Percentiles rank a stretch among this genome's conserved stretches.
These are phyloP conservation scores for Metaphire vulgaris DNA, from an alignment of 1,140 invertebrate genomes.

Conservation along the genomic window DNA sequence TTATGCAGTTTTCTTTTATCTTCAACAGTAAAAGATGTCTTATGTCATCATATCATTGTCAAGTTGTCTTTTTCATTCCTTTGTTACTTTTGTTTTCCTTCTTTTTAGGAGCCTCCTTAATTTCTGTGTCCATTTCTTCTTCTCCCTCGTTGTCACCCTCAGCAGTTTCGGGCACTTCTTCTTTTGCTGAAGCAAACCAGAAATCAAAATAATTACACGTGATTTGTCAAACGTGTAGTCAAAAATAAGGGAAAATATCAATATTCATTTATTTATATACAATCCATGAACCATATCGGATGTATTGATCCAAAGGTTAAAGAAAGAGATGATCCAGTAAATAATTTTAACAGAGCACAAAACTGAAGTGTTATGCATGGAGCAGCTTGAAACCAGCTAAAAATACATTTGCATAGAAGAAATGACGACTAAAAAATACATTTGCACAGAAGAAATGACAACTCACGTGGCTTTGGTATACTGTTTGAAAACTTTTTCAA, in stretches of 20 bases:
- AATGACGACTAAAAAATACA: background rate
- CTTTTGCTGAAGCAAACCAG: background rate
- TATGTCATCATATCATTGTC: background rate
- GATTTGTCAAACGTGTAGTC: background rate
- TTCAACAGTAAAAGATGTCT: background rate
- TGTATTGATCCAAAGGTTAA: background rate
- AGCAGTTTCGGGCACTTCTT: constrained; percentile 8
- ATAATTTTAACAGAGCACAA: background rate
- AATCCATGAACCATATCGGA: too few relatives aligned
- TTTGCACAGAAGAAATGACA: background rate
- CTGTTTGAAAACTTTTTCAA: constrained; percentile 87
- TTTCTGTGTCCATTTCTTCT: background rate
- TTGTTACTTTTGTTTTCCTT: background rate
- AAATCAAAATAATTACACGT: background rate
- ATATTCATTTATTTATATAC: background rate
- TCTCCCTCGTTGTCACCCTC: constrained; percentile 7
- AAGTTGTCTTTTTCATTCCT: too few relatives aligned
- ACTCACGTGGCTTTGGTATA: constrained; percentile 12
- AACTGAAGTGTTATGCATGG: background rate
- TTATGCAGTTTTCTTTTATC: background rate
- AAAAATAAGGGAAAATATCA: background rate
- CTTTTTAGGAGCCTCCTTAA: background rate
- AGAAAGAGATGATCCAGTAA: background rate
- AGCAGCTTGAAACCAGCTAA: background rate
- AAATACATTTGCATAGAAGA: background rate